Percentiles rank a stretch among this genome's conserved stretches.
phyloP scores from a whole-genome alignment of 2,113 vertebrate genomes.

The Pristiophorus japonicus region DNA sequence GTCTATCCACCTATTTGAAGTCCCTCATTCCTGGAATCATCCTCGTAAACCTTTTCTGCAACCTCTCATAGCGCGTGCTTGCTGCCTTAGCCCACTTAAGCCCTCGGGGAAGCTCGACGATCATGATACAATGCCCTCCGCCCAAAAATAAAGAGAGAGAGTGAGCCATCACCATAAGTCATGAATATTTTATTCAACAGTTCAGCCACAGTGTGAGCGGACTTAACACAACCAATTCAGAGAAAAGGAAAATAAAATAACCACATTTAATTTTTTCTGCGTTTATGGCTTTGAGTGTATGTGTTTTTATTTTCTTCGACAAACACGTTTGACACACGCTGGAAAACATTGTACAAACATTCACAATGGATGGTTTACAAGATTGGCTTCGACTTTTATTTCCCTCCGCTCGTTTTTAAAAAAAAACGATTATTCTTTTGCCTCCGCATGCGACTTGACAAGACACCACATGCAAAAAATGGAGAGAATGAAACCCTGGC shows the following conservation, averaged over 20 bases:
- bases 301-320: not conserved
- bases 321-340: not conserved
- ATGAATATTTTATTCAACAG: slow-evolving; percentile 25
- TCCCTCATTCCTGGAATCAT: too few species aligned
- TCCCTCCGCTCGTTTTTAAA: too few species aligned
- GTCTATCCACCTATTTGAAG: too few species aligned
- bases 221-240: slow-evolving; percentile 9
- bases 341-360: slow-evolving; percentile 1
- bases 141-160: not conserved
- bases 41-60: too few species aligned
- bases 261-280: not conserved
- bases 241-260: slow-evolving; percentile 27
- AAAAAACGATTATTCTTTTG: not conserved
- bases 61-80: too few species aligned
- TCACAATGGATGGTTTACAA: slow-evolving; percentile 18
- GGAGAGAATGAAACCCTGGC: not conserved
- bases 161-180: not conserved
- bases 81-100: not conserved
- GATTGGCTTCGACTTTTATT: not conserved
- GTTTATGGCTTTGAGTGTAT: not conserved
- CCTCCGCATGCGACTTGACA: slow-evolving; percentile 1
- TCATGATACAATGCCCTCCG: not conserved
- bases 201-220: slow-evolving; percentile 18
- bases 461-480: slow-evolving; percentile 28
- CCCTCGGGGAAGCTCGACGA: not conserved